Evolutionary conservation across 2,888 invertebrate genomes (phyloP), one percentile per base, ranked within the genome.

Genomic region (Stenotaenia linearis): DNA sequence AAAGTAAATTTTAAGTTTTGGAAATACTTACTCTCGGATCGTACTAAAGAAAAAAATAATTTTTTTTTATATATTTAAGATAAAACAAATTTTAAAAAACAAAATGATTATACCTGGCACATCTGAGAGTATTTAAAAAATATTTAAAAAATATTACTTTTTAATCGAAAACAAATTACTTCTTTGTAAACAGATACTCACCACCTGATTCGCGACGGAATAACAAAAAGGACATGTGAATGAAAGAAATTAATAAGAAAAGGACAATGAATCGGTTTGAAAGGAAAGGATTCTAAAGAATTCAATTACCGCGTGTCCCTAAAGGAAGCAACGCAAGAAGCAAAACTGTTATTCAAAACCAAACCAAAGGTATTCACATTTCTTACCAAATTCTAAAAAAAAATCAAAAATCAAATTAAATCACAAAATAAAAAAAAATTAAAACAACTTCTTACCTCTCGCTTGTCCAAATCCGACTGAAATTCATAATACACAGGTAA

Each of bases 221-320:
- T 7, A 61, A 23, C 0, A 28, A 61, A 61, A 61, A 12, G 18
- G 45, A 45, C 45, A 18, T 18, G 45, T 18, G 28, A 61, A 61
- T 61, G 15, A 61, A 61, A 61, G 28, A 61, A 28, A 28, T 61
- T 61, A 61, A 61, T 61, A 61, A 15, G 61, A 61, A 61, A 61
- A 61, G 23, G 23, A 61, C 61, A 61, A 61, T 12, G 61, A 61
- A 23, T 61, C 7, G 15, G 23, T 12, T 12, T 61, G 61, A 61
- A 61, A 25, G 15, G 61, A 61, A 56, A 21, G 25, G 23, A 9
- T 12, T 61, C 25, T 25, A 61, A 25, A 9, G 61, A 61, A 61
- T 61, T 23, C 21, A 61, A 61, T 61, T 61, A 61, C 61, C 61
- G 61, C 61, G 5, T 61, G 61, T 61, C 61, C 61, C 61, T 61